Evolutionary conservation across 2,888 invertebrate genomes (phyloP), one percentile per base, ranked within the genome.

Genomic region (Ernsta delagoae): DNA sequence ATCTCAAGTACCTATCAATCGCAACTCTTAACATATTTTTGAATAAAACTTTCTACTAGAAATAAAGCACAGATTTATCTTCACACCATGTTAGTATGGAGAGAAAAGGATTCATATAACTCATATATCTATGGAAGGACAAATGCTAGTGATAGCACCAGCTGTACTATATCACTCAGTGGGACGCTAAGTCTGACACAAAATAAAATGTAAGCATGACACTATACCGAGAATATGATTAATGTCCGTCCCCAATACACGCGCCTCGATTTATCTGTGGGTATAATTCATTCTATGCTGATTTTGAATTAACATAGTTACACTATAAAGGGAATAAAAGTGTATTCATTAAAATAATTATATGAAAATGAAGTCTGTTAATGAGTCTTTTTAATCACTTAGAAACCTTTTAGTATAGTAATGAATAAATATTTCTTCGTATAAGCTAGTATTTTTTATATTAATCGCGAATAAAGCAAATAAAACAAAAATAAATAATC

Each of bases 181-280:
- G 59, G 65, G 65, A 48, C 64, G 59, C 48, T 45, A 7, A 59
- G 59, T 50, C 59, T 65, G 36, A 5, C 59, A 24, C 50, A n/a
- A 48, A 50, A 65, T 65, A 66, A 66, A 66, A 66, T 59, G 59
- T 59, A 66, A 66, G 65, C 59, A 41, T 59, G 53, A 59, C 63
- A n/a, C 48, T 48, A 36, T 50, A 12, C 50, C 59, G 65, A 36
- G 7, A 65, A 59, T 59, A 65, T 59, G 48, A 54, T 54, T 11
- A 54, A 54, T 54, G 54, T 9, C 24, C 24, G 53, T 24, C 24
- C 53, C 24, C 16, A 24, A 45, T 41, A 16, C 43, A 57, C 45
- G 12, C n/a, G 24, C 45, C 34, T n/a, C 34, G 57, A 57, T 65
- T 65, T 56, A 57, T 57, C 64, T 45, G 57, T 57, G 45, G 45